phyloP scores from a whole-genome alignment of 2,888 invertebrate species.

The Drosophila neotestacea region DNA sequence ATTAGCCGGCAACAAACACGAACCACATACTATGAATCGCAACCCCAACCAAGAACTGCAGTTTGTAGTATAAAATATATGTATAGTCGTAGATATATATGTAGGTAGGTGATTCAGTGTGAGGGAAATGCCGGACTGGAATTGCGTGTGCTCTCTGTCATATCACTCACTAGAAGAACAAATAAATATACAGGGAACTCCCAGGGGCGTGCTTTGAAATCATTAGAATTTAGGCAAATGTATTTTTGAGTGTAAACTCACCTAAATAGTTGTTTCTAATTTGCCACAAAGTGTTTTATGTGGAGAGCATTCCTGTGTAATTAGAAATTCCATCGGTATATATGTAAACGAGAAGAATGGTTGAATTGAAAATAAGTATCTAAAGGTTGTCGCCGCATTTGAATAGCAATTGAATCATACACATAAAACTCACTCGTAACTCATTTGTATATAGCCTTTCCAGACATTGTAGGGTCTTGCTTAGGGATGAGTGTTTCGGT shows the following conservation, averaged over 20 bases:
- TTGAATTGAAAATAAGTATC: conserved; percentile 6
- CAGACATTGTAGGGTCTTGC: conserved; percentile 1
- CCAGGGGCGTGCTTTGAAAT: conserved; percentile 44
- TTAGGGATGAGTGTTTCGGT: conserved; percentile 4
- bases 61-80: conserved; percentile 6
- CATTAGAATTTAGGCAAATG: conserved; percentile 57
- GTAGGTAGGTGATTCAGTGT: conserved; percentile 26
- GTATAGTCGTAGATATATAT: conserved; percentile 5
- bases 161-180: background rate
- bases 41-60: conserved; percentile 29
- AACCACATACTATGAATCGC: conserved; percentile 38
- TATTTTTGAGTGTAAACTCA: too few species aligned
- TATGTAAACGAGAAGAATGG: background rate
- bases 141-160: conserved; percentile 52
- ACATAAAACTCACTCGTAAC: conserved; percentile 17
- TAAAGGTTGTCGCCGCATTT: conserved; percentile 36
- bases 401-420: conserved; percentile 28
- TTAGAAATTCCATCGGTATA: conserved; percentile 3
- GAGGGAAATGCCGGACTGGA: conserved; percentile 28
- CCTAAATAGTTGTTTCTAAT: conserved; percentile 47
- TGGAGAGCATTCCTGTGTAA: conserved; percentile 5
- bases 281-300: conserved; percentile 10
- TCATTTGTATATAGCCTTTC: conserved; percentile 49
- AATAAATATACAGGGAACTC: conserved; percentile 1
- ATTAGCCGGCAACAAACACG: conserved; percentile 63